phyloP scores from a whole-genome alignment of 1,140 invertebrate genomes.

The Bombus sylvicola region DNA sequence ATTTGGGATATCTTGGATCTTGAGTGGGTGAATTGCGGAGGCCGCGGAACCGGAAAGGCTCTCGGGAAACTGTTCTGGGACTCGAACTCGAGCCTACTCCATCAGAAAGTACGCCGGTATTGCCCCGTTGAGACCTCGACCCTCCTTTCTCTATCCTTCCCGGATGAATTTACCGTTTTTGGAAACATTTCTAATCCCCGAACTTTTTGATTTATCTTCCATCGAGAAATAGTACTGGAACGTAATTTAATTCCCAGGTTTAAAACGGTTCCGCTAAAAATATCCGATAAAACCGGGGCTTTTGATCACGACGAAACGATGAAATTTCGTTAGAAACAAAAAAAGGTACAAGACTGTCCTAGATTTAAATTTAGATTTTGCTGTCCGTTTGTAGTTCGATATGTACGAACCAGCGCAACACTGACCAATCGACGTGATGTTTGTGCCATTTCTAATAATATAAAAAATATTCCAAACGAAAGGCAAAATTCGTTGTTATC shows the following conservation, averaged over 20 bases:
- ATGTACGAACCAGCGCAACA: neutral
- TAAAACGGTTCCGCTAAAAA: neutral
- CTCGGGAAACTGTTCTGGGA: conserved; percentile 21
- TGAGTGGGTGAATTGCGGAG: neutral
- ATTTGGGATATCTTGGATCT: neutral
- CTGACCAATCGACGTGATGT: neutral
- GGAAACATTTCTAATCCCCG: neutral
- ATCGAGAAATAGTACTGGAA: neutral
- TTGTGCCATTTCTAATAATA: neutral
- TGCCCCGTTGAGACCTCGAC: conserved; percentile 22
- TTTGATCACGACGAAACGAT: neutral
- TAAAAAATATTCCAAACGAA: neutral
- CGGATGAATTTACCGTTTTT: neutral
- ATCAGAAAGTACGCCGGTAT: conserved; percentile 38
- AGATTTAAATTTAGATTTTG: neutral
- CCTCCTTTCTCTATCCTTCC: neutral
- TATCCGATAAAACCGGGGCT: neutral
- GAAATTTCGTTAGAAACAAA: neutral
- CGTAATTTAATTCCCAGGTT: neutral
- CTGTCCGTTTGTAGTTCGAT: neutral
- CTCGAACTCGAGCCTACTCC: conserved; percentile 41
- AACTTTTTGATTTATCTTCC: conserved; percentile 8
- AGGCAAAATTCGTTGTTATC: too few species aligned
- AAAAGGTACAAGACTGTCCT: neutral
- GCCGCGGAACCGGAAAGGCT: conserved; percentile 12